phyloP scores from a whole-genome alignment of 2,797 vertebrate genomes.

The Peromyscus melanophrys region DNA sequence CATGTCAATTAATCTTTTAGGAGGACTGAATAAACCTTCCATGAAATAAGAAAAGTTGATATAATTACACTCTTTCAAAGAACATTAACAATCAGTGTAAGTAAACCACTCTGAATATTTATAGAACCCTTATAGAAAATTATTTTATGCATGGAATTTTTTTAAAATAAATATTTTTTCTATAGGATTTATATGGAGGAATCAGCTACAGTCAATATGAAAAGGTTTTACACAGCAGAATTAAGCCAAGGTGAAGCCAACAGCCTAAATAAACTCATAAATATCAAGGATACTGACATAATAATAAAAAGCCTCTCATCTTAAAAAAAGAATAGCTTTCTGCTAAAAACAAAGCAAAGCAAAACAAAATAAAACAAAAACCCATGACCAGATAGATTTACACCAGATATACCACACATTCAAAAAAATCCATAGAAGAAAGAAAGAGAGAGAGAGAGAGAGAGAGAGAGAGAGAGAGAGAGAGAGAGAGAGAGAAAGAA shows the following conservation, averaged over 20 bases:
- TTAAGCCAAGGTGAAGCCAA: neutral
- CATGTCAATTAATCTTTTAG: neutral
- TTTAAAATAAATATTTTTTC: constrained; percentile 52
- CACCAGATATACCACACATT: neutral
- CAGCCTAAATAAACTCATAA: neutral
- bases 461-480: too few species aligned
- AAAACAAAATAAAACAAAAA: neutral
- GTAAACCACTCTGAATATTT: neutral
- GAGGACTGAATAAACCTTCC: neutral
- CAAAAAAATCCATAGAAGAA: neutral
- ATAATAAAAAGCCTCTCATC: neutral
- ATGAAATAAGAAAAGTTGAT: neutral
- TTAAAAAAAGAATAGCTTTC: neutral
- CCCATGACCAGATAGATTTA: neutral
- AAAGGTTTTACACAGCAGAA: neutral
- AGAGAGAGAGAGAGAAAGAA: too few species aligned
- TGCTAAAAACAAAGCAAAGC: neutral
- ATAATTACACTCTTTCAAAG: neutral
- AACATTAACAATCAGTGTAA: neutral
- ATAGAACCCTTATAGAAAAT: neutral
- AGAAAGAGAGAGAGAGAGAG: too few species aligned
- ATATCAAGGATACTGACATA: neutral
- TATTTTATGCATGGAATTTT: neutral
- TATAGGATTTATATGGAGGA: constrained; percentile 1
- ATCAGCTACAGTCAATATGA: neutral